Percentiles rank a stretch among this genome's conserved stretches.
phyloP scores from a whole-genome alignment of 2,113 vertebrate genomes.

The Ptilonorhynchus violaceus region DNA sequence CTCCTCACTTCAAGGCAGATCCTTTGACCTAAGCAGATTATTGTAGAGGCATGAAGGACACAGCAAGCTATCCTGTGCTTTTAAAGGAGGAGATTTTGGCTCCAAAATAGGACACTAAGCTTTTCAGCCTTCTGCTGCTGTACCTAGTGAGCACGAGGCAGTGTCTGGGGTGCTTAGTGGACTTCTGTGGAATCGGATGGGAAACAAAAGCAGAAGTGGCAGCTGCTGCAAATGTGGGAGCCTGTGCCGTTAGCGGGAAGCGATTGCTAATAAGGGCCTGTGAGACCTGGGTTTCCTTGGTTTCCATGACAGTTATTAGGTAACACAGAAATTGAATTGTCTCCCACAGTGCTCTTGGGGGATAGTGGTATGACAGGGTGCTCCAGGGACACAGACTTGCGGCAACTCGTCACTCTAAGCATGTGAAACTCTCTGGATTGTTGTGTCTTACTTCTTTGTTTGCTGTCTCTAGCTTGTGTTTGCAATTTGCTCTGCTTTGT shows the following conservation, averaged over 20 bases:
- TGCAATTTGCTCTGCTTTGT: conserved; percentile 13
- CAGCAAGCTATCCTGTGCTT: conserved; percentile 47
- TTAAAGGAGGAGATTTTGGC: conserved; percentile 74
- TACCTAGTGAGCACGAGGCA: conserved; percentile 63
- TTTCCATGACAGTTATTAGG: conserved; percentile 83
- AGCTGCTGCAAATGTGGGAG: conserved; percentile 64
- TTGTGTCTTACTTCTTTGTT: conserved; percentile 17
- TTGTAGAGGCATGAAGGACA: conserved; percentile 64
- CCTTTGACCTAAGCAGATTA: conserved; percentile 82
- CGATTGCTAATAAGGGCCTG: conserved; percentile 69
- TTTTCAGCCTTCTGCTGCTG: conserved; percentile 70
- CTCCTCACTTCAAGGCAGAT: conserved; percentile 63
- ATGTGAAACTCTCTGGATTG: conserved; percentile 36
- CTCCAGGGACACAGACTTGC: conserved; percentile 52
- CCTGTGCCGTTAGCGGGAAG: conserved; percentile 57
- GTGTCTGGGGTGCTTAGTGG: conserved; percentile 49
- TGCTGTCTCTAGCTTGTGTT: background rate
- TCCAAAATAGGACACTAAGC: conserved; percentile 81
- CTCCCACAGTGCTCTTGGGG: conserved; percentile 67
- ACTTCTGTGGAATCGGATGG: conserved; percentile 36
- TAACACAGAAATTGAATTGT: conserved; percentile 74
- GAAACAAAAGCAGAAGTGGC: conserved; percentile 62
- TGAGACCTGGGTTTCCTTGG: conserved; percentile 71
- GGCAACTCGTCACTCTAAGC: conserved; percentile 41
- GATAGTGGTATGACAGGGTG: conserved; percentile 10